phyloP scores from a whole-genome alignment of 2,888 invertebrate genomes.

The Dromius quadrimaculatus region DNA sequence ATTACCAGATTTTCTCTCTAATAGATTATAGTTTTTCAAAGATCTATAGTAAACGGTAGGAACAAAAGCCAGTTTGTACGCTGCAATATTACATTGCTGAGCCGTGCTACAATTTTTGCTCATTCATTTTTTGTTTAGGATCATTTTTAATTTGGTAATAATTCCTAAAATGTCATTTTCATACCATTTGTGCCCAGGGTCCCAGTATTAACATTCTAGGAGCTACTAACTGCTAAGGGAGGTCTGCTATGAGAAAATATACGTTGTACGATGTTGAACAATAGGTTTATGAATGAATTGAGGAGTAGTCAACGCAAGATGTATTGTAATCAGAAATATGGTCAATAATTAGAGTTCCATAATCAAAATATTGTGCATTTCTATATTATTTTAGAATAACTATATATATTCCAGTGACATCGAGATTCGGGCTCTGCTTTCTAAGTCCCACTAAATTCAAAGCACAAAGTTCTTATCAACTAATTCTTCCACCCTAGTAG shows the following conservation, averaged over 20 bases:
- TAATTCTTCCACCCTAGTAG: no score
- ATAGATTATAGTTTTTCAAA: slow-evolving; percentile 19
- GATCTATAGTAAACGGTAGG: slow-evolving; percentile 40
- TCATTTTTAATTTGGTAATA: slow-evolving; percentile 52
- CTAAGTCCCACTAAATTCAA: no score
- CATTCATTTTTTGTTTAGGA: slow-evolving; percentile 22
- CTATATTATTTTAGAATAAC: no score
- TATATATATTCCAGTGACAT: no score
- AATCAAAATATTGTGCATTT: no score
- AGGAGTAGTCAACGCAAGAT: background rate
- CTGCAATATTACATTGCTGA: slow-evolving; percentile 36
- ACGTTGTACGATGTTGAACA: slow-evolving; percentile 8
- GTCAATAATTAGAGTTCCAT: no score
- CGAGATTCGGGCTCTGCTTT: no score
- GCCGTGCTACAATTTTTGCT: slow-evolving; percentile 39
- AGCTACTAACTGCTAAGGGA: slow-evolving; percentile 37
- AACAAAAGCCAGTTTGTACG: slow-evolving; percentile 43
- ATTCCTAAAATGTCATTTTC: slow-evolving; percentile 49
- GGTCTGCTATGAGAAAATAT: slow-evolving; percentile 1
- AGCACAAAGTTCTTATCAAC: no score
- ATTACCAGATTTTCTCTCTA: slow-evolving; percentile 3
- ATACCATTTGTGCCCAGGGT: slow-evolving; percentile 54
- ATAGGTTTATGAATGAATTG: background rate
- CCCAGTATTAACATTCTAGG: slow-evolving; percentile 44
- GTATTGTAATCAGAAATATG: no score